phyloP scores from a whole-genome alignment of 1,140 invertebrate species.

The Hyles vespertilio region DNA sequence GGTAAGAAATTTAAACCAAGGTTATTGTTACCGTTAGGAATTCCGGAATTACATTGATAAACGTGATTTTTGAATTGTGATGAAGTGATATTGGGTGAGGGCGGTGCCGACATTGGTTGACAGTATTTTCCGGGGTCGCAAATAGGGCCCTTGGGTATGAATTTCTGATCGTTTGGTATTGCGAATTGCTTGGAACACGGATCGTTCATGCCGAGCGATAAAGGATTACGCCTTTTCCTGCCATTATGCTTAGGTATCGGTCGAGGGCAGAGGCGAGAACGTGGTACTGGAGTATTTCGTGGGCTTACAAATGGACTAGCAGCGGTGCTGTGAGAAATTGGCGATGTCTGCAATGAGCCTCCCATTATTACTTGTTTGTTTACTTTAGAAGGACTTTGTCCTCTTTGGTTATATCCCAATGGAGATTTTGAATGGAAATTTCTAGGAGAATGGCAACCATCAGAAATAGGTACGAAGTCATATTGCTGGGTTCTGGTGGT shows the following conservation, averaged over 20 bases:
- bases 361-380: constrained; percentile 65
- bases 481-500: constrained; percentile 83
- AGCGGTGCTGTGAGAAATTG: constrained; percentile 61
- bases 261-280: constrained; percentile 65
- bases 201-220: constrained; percentile 49
- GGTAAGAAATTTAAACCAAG: constrained; percentile 56
- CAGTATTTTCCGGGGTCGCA: constrained; percentile 58
- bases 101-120: constrained; percentile 77
- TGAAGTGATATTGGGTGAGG: constrained; percentile 73
- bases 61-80: constrained; percentile 61
- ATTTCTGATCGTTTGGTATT: constrained; percentile 66
- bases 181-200: constrained; percentile 55
- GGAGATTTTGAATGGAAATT: constrained; percentile 65
- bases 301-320: constrained; percentile 91
- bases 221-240: constrained; percentile 48
- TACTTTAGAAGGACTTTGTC: constrained; percentile 62
- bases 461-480: constrained; percentile 90
- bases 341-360: constrained; percentile 62
- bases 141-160: constrained; percentile 46
- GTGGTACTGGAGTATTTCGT: constrained; percentile 83
- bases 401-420: constrained; percentile 48
- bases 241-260: constrained; percentile 62
- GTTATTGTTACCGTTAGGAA: constrained; percentile 53
- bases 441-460: constrained; percentile 80
- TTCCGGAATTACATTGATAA: constrained; percentile 49